Percentiles rank a stretch among this genome's conserved stretches.
Evolutionary conservation across 2,797 vertebrate species (phyloP).

Genomic region (Chanos chanos): DNA sequence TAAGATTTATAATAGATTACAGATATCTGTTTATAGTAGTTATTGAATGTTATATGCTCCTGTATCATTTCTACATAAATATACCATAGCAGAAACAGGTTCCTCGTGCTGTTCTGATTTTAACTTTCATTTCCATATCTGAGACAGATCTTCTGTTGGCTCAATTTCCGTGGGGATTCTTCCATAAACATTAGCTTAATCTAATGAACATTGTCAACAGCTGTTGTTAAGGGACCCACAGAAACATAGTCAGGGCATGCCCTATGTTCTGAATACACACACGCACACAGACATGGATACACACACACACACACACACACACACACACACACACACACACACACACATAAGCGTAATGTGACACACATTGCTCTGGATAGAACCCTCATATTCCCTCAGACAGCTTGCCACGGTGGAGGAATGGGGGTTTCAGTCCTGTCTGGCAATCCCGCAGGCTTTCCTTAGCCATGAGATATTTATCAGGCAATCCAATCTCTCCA

Average conservation of each 20-base stretch:
- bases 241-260: not conserved
- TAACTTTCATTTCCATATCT: slow-evolving; percentile 11
- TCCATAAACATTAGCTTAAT: slow-evolving; percentile 65
- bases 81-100: too few relatives aligned
- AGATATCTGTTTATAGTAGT: too few relatives aligned
- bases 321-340: not conserved
- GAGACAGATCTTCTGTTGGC: slow-evolving; percentile 30
- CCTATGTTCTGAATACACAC: not conserved
- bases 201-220: slow-evolving; percentile 59
- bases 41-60: too few relatives aligned
- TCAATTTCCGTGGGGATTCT: slow-evolving; percentile 52
- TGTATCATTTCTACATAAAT: too few relatives aligned
- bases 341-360: not conserved
- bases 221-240: slow-evolving; percentile 39
- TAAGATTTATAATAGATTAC: too few relatives aligned
- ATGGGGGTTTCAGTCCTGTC: slow-evolving; percentile 21
- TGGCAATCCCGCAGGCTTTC: slow-evolving; percentile 52
- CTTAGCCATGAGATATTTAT: slow-evolving; percentile 45
- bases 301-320: slow-evolving; percentile 15
- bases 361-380: not conserved
- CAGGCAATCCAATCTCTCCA: slow-evolving; percentile 2
- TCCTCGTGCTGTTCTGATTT: too few relatives aligned
- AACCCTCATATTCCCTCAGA: slow-evolving; percentile 1
- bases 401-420: too few relatives aligned
- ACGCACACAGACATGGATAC: not conserved